Conservation (phyloP, 2,113 vertebrate species). For the Semnornis frantzii region DNA sequence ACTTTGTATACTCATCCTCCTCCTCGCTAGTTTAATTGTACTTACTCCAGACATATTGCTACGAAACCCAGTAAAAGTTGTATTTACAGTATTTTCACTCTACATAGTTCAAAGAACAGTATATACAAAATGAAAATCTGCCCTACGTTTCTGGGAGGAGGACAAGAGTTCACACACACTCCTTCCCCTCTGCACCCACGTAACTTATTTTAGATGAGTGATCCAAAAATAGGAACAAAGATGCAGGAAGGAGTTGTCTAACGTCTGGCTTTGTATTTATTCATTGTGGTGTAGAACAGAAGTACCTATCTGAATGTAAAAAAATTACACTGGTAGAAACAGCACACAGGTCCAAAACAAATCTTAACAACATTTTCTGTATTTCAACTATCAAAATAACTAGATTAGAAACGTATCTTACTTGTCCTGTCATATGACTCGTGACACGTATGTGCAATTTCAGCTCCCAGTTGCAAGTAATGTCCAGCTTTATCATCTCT, state of each 20-base stretch:
- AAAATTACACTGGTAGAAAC: neutral
- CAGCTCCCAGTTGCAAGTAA: conserved; percentile 95
- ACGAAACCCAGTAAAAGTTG: neutral
- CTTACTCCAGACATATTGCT: neutral
- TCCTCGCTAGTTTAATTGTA: neutral
- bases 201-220: neutral
- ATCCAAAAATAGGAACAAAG: neutral
- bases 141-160: neutral
- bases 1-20: neutral
- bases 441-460: conserved; percentile 97
- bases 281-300: neutral
- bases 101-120: neutral
- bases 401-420: conserved; percentile 64
- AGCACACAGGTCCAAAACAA: neutral
- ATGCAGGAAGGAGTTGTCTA: neutral
- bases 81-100: neutral
- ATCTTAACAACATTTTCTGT: neutral
- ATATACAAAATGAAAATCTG: neutral
- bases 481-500: conserved; percentile 95
- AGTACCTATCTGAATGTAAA: neutral
- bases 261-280: neutral
- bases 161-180: neutral
- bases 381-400: neutral
- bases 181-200: neutral
- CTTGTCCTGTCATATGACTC: conserved; percentile 97